Conservation (phyloP, 1,140 invertebrate species). For the Plectrocnemia conspersa region DNA sequence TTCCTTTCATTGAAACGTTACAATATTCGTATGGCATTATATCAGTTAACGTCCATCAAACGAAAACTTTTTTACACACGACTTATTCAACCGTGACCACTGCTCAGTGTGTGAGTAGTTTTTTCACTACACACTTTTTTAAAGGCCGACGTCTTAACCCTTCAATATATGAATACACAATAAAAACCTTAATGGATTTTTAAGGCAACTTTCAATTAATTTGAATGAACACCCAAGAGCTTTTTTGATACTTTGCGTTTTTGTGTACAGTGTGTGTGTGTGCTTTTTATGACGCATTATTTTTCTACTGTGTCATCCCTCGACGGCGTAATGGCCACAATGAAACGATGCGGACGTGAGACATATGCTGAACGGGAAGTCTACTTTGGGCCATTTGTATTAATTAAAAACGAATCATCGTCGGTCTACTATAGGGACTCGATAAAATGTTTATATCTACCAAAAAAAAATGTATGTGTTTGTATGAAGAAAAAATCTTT, state of each 20-base stretch:
- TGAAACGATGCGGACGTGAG: conserved; percentile 28
- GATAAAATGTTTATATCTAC: no score
- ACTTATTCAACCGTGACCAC: conserved; percentile 23
- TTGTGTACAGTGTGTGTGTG: neutral
- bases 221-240: conserved; percentile 25
- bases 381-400: conserved; percentile 28
- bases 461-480: no score
- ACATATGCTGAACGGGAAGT: conserved; percentile 29
- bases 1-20: conserved; percentile 20
- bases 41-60: conserved; percentile 27
- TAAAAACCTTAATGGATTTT: conserved; percentile 34
- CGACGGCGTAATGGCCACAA: neutral
- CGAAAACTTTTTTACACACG: conserved; percentile 19
- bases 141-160: conserved; percentile 29
- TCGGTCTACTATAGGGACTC: no score
- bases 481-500: no score
- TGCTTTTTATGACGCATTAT: conserved; percentile 18
- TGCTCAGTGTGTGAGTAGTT: neutral
- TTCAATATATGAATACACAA: conserved; percentile 15
- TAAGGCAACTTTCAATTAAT: conserved; percentile 35
- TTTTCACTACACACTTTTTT: conserved; percentile 20
- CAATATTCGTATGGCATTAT: conserved; percentile 1
- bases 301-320: conserved; percentile 33
- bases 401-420: conserved; percentile 35
- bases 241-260: conserved; percentile 21